Evolutionary conservation across 1,140 invertebrate species (phyloP).

Genomic region (Drosophila arizonae): DNA sequence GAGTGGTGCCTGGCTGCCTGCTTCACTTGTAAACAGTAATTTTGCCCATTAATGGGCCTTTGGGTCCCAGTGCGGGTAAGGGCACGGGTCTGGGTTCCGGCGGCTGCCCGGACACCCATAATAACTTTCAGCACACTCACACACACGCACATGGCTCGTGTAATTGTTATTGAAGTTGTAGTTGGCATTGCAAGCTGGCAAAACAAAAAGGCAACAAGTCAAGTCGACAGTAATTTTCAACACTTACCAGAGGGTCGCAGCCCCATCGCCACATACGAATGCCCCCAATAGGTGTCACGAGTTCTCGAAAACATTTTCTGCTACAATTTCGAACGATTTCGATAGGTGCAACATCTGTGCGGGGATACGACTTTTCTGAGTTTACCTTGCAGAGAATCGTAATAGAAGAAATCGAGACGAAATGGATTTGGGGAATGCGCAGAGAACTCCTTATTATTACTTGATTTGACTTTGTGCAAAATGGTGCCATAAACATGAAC

Average conservation of each 20-base stretch:
- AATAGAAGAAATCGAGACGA: slow-evolving; percentile 12
- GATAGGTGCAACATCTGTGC: background rate
- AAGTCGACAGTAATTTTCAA: slow-evolving; percentile 81
- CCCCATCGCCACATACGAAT: slow-evolving; percentile 50
- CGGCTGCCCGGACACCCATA: slow-evolving; percentile 32
- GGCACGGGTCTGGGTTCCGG: slow-evolving; percentile 2
- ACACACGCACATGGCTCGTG: slow-evolving; percentile 20
- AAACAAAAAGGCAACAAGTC: slow-evolving; percentile 80
- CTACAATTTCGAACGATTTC: background rate
- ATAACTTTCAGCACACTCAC: slow-evolving; percentile 52
- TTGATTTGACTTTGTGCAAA: slow-evolving; percentile 68
- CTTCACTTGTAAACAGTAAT: slow-evolving; percentile 79
- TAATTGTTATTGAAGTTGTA: slow-evolving; percentile 54
- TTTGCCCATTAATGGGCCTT: slow-evolving; percentile 76
- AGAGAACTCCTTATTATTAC: slow-evolving; percentile 37
- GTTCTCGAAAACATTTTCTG: slow-evolving; percentile 54
- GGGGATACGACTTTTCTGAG: too few relatives aligned
- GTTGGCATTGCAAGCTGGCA: slow-evolving; percentile 28
- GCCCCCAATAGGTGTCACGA: slow-evolving; percentile 38
- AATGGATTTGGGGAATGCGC: slow-evolving; percentile 48
- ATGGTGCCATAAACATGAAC: slow-evolving; percentile 74
- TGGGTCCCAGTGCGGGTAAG: slow-evolving; percentile 30
- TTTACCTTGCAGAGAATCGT: too few relatives aligned
- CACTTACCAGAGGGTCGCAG: slow-evolving; percentile 63
- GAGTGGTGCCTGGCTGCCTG: slow-evolving; percentile 27